Conservation (phyloP, 2,113 vertebrate species). For the Pterocles orientalis region DNA sequence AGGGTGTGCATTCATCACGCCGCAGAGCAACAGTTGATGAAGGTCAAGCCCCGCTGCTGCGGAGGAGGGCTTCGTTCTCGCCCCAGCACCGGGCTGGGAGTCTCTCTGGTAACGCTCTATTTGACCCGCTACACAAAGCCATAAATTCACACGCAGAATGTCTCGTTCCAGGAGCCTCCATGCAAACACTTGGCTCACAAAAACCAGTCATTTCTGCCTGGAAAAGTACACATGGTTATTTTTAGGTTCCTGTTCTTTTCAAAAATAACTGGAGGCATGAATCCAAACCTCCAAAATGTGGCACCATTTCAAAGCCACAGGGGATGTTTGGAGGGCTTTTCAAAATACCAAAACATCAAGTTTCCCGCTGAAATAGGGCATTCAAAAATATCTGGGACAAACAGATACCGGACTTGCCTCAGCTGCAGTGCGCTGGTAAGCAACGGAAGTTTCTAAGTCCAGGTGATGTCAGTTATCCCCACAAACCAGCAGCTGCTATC, state of each 20-base stretch:
- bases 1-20: background rate
- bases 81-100: background rate
- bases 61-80: background rate
- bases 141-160: background rate
- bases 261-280: conserved; percentile 47
- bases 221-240: conserved; percentile 68
- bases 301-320: conserved; percentile 56
- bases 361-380: background rate
- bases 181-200: conserved; percentile 43
- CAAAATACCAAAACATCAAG: conserved; percentile 19
- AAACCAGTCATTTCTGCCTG: conserved; percentile 19
- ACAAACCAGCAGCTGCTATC: background rate
- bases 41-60: background rate
- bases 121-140: background rate
- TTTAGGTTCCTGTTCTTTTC: conserved; percentile 60
- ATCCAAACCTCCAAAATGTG: conserved; percentile 34
- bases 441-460: background rate
- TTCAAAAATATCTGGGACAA: background rate
- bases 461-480: background rate
- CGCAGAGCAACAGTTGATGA: background rate
- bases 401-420: background rate
- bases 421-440: background rate
- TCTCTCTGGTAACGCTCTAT: background rate
- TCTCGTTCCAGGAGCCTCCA: conserved; percentile 20
- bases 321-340: conserved; percentile 47